Evolutionary conservation across 2,113 vertebrate genomes (phyloP).

Genomic region (Nestor notabilis): DNA sequence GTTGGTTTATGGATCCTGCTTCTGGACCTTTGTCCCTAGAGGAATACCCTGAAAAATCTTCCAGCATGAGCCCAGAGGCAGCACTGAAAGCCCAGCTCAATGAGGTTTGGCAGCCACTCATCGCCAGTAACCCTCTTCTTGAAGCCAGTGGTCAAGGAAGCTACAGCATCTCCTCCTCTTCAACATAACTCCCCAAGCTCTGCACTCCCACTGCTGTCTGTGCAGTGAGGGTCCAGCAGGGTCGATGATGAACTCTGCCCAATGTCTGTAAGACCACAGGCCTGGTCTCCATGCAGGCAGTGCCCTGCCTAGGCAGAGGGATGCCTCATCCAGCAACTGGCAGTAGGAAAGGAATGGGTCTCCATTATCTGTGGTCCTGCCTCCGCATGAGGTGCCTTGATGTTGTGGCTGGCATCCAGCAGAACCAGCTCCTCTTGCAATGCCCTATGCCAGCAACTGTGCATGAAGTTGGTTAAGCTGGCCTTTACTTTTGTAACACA

Average conservation of each 20-base stretch:
- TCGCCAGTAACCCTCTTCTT: background rate
- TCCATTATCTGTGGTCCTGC: background rate
- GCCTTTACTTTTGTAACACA: background rate
- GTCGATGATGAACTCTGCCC: background rate
- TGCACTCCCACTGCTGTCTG: background rate
- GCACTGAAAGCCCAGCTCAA: rapidly evolving
- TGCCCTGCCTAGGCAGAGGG: background rate
- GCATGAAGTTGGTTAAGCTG: background rate
- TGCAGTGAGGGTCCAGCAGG: rapidly evolving
- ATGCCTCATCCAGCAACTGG: background rate
- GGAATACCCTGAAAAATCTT: background rate
- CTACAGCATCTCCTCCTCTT: background rate
- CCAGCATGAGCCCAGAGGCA: background rate
- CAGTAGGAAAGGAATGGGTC: background rate
- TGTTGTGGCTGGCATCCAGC: background rate
- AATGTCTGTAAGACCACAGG: background rate
- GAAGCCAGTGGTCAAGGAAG: background rate
- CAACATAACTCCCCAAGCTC: background rate
- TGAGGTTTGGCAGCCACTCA: background rate
- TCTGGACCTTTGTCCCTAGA: background rate
- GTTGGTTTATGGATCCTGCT: background rate
- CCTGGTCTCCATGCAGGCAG: background rate
- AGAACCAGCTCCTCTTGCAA: background rate
- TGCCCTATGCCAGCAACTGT: too few species aligned
- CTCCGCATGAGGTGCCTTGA: too few species aligned